phyloP scores from a whole-genome alignment of 2,113 vertebrate species.

The Petaurus breviceps region DNA sequence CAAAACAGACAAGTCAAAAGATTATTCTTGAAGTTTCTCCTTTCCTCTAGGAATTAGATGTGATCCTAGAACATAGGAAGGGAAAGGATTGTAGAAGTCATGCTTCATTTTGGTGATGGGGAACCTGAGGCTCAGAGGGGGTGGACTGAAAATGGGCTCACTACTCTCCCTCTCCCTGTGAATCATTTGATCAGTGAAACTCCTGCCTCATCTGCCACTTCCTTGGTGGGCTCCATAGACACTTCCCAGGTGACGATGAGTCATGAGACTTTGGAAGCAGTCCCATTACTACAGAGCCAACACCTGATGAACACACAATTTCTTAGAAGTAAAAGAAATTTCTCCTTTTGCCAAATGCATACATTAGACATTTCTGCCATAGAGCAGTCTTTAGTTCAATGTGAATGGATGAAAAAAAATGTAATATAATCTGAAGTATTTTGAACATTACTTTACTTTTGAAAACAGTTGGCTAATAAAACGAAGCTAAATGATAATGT shows the following conservation, averaged over 20 bases:
- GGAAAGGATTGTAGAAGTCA: neutral
- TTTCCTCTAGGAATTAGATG: neutral
- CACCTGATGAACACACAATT: neutral
- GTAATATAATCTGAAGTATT: neutral
- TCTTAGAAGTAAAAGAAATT: neutral
- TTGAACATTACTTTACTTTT: constrained; percentile 13
- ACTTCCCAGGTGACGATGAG: neutral
- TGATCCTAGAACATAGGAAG: neutral
- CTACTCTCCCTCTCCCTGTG: neutral
- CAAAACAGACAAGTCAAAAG: neutral
- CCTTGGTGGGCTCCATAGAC: neutral
- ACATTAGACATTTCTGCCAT: neutral
- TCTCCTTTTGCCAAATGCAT: neutral
- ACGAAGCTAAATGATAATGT: neutral
- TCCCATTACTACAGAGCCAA: neutral
- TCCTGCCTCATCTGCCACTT: neutral
- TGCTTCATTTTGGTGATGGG: neutral
- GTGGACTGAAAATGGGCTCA: no score
- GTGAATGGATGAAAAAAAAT: neutral
- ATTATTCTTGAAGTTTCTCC: neutral
- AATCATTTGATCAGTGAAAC: neutral
- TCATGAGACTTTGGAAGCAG: neutral
- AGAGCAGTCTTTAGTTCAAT: neutral
- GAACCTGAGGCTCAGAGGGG: neutral
- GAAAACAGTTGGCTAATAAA: neutral